Evolutionary conservation across 2,797 vertebrate genomes (phyloP).

Genomic region (Streptopelia turtur): DNA sequence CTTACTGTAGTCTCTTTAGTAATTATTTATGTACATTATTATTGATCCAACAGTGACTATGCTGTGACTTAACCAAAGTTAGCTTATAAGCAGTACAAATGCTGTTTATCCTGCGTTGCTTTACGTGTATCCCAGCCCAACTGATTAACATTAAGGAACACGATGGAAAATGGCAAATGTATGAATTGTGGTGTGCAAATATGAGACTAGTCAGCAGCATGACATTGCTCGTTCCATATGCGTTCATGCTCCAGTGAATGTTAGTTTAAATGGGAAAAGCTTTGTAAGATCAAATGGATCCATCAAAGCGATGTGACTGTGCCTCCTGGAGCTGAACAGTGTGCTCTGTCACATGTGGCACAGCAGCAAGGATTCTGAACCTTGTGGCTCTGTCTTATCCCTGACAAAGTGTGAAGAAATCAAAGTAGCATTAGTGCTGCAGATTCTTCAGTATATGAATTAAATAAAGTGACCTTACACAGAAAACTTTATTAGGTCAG

Average conservation of each 20-base stretch:
- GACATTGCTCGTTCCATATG: not conserved
- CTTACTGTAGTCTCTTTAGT: not conserved
- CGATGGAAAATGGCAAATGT: not conserved
- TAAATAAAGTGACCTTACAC: not conserved
- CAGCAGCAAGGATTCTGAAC: not conserved
- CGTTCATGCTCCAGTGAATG: rapidly evolving
- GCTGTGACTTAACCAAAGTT: not conserved
- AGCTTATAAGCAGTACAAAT: not conserved
- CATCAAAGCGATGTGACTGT: not conserved
- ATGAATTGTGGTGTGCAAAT: not conserved
- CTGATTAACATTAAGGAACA: not conserved
- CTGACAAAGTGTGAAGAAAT: not conserved
- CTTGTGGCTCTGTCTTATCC: not conserved
- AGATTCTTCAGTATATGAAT: not conserved
- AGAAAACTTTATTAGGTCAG: not conserved
- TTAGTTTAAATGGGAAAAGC: not conserved
- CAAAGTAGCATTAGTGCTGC: not conserved
- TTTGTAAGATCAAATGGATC: not conserved
- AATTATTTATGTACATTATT: not conserved
- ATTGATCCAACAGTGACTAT: not conserved
- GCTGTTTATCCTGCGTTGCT: not conserved
- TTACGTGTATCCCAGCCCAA: not conserved
- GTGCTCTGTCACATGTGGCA: rapidly evolving
- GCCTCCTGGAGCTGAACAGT: not conserved
- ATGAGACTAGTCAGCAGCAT: not conserved